phyloP scores from a whole-genome alignment of 2,113 vertebrate genomes.

The Gambusia holbrooki region DNA sequence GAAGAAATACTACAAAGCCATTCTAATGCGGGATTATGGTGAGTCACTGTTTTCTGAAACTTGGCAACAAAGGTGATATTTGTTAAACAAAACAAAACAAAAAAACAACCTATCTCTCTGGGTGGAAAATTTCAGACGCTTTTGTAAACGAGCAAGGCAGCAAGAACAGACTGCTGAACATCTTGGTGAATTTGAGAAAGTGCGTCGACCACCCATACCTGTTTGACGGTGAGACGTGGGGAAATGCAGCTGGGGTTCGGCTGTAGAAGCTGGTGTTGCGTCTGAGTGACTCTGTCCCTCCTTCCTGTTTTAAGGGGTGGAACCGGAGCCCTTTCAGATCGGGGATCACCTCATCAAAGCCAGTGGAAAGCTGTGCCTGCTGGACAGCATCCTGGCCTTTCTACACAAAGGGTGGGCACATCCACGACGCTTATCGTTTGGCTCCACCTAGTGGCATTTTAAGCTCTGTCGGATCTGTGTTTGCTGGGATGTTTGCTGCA shows the following conservation, averaged over 20 bases:
- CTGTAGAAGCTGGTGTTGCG: not conserved
- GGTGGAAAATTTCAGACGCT: constrained; percentile 77
- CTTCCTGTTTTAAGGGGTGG: constrained; percentile 81
- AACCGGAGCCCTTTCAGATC: constrained; percentile 93
- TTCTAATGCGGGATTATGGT: constrained; percentile 90
- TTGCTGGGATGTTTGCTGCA: too few relatives aligned
- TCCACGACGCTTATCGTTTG: not conserved
- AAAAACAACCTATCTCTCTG: not conserved
- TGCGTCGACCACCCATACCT: constrained; percentile 93
- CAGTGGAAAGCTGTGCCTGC: constrained; percentile 90
- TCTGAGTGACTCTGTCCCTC: not conserved
- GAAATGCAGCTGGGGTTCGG: not conserved
- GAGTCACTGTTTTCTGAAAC: constrained; percentile 23
- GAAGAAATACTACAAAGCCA: constrained; percentile 90
- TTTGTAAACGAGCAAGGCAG: constrained; percentile 84
- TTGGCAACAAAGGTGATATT: not conserved
- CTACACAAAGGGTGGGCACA: constrained; percentile 81
- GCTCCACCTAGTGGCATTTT: constrained; percentile 27
- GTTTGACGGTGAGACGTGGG: constrained; percentile 85
- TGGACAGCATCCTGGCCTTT: constrained; percentile 86
- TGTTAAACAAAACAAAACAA: too few relatives aligned
- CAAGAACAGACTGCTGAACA: constrained; percentile 87
- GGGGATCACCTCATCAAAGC: constrained; percentile 93
- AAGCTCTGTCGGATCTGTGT: not conserved
- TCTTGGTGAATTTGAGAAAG: constrained; percentile 91